These are phyloP conservation scores for Stegastes partitus DNA, from an alignment of 2,113 vertebrate species.

Conservation along the genomic window DNA sequence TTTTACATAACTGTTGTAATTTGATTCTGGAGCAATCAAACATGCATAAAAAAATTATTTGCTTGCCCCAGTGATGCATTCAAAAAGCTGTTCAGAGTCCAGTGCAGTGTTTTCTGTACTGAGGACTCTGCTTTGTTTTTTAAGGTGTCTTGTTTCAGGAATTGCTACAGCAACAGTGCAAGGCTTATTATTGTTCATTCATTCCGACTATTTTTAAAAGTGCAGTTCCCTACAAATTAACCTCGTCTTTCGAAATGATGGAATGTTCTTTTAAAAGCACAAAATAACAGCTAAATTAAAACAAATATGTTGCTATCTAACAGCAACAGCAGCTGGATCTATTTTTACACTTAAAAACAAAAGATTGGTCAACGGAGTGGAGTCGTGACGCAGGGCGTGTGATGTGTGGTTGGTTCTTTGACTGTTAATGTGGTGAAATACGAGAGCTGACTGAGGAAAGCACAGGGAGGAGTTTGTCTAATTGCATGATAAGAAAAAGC, in stretches of 20 bases:
- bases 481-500: neutral
- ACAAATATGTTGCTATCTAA: neutral
- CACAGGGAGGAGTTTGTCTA: neutral
- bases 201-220: no score
- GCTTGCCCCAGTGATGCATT: neutral
- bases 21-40: conserved; percentile 1
- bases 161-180: neutral
- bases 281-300: neutral
- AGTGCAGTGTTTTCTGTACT: neutral
- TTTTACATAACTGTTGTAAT: neutral
- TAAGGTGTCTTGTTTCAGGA: neutral
- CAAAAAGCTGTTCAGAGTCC: neutral
- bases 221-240: neutral
- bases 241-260: neutral
- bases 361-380: neutral
- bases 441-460: neutral
- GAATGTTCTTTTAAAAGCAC: conserved; percentile 30
- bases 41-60: neutral
- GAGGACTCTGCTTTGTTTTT: no score
- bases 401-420: neutral
- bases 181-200: no score
- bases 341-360: neutral
- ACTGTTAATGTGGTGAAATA: neutral
- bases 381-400: neutral
- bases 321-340: neutral